These are phyloP conservation scores for Drosophila nr. perissopoda DNA, from an alignment of 2,888 invertebrate species.

Conservation along the genomic window DNA sequence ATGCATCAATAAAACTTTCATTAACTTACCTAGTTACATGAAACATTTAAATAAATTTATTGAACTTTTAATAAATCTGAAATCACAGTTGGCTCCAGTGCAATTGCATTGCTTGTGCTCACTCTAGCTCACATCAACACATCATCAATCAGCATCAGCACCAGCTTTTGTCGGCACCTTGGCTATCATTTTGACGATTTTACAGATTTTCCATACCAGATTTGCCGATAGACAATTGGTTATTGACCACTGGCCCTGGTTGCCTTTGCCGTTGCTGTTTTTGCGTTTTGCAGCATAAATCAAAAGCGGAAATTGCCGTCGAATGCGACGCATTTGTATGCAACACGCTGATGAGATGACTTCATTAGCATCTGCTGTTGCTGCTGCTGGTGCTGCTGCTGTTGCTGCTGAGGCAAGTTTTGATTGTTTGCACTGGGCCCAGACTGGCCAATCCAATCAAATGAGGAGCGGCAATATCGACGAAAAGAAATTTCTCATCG, in stretches of 20 bases:
- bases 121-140: slow-evolving; percentile 7
- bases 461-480: slow-evolving; percentile 41
- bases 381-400: slow-evolving; percentile 6
- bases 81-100: neutral
- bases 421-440: slow-evolving; percentile 65
- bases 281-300: slow-evolving; percentile 61
- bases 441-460: slow-evolving; percentile 71
- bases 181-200: slow-evolving; percentile 38
- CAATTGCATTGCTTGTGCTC: slow-evolving; percentile 15
- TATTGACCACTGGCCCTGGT: slow-evolving; percentile 1
- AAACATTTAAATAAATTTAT: neutral
- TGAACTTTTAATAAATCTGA: neutral
- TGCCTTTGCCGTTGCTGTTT: neutral
- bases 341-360: slow-evolving; percentile 65
- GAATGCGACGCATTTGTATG: slow-evolving; percentile 55
- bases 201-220: slow-evolving; percentile 10
- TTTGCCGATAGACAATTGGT: slow-evolving; percentile 28
- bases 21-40: neutral
- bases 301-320: slow-evolving; percentile 69
- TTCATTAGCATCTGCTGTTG: slow-evolving; percentile 69
- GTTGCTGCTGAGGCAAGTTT: slow-evolving; percentile 32
- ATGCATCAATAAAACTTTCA: neutral
- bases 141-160: slow-evolving; percentile 15
- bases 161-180: slow-evolving; percentile 27
- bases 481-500: slow-evolving; percentile 48